Base-by-base conservation (phyloP, 2,888 invertebrate genomes). In the Eristalinus aeneus region DNA sequence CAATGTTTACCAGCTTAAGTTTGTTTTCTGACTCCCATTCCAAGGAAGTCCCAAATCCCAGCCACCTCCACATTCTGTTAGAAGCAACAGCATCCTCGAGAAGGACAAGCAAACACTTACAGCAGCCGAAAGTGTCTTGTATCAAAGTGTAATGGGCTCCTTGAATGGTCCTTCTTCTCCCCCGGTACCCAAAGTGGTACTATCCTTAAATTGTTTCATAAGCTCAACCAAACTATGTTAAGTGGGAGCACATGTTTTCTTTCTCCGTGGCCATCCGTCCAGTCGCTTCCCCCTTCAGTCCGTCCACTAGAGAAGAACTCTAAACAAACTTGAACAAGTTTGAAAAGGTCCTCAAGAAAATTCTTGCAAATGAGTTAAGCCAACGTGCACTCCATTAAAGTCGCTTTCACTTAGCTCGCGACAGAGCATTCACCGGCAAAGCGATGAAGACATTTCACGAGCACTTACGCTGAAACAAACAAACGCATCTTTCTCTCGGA, bases 401-500 rank as follows among this genome's bases (percentile, higher is more conserved):
- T 74, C 46, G 20, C 32, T 60, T 61, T 34, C 56, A 68, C 22
- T 56, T 56, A 23, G 3, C 23, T 56, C 23, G 22, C 11, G 22
- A 3, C 22, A 23, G 12, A 9, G 22, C 10, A n/a, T 6, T 32
- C 16, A 20, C 61, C 32, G 39, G 63, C 54, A 10, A 6, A 34
- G 34, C 34, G 34, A 10, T 34, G 34, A 34, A 34, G 34, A 34
- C 9, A 34, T 34, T 34, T 34, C 34, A 34, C 34, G 10, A 46
- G 46, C 58, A 65, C 72, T 72, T 72, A 20, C 64, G 64, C 12
- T 46, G 65, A 60, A 36, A 69, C 61, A 76, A 76, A 76, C 76
- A 63, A 22, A 12, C 36, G 32, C 58, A 65, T 61, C 39, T 46
- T 16, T 46, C 75, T 34, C 53, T 22, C 11, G 39, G 23, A 60